A percentile compares a stretch with the other conserved stretches of the same genome.
These are phyloP conservation scores for Lasioglossum lativentre DNA, from an alignment of 2,888 invertebrate genomes.

Conservation along the genomic window DNA sequence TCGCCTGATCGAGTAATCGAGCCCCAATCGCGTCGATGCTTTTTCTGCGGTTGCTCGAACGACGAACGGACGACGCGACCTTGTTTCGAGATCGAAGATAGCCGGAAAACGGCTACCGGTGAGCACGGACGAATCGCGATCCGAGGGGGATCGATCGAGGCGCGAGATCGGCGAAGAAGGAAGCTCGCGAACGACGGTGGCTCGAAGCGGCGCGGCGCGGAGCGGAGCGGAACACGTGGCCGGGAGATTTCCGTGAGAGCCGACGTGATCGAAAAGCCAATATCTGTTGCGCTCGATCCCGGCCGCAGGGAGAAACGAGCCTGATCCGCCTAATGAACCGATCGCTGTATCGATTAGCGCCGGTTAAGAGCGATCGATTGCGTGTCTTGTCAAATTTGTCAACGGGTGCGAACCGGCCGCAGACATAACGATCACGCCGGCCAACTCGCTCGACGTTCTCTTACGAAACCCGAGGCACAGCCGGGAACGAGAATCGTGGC, in stretches of 20 bases:
- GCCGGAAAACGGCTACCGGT: constrained; percentile 41
- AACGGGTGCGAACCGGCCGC: constrained; percentile 78
- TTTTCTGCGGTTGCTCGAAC: constrained; percentile 28
- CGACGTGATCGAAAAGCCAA: constrained; percentile 81
- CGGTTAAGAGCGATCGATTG: constrained; percentile 81
- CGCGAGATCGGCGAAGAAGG: constrained; percentile 61
- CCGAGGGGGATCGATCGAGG: constrained; percentile 46
- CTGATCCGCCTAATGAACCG: constrained; percentile 79
- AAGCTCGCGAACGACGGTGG: constrained; percentile 47
- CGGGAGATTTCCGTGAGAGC: constrained; percentile 79
- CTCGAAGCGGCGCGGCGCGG: constrained; percentile 40
- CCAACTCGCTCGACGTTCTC: constrained; percentile 37
- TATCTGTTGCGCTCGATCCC: constrained; percentile 66
- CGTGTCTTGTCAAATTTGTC: constrained; percentile 83
- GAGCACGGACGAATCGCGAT: constrained; percentile 22
- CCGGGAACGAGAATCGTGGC: constrained; percentile 26
- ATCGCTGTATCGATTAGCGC: constrained; percentile 83
- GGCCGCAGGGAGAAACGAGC: constrained; percentile 74
- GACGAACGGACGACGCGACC: constrained; percentile 34
- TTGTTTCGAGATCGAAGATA: constrained; percentile 50
- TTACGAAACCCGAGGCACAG: constrained; percentile 54
- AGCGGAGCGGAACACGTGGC: constrained; percentile 43
- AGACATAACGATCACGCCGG: constrained; percentile 64
- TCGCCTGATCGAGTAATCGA: neutral
- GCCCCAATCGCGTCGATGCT: constrained; percentile 22